Evolutionary conservation across 2,113 vertebrate genomes (phyloP).

Genomic region (Pelusios castaneus): DNA sequence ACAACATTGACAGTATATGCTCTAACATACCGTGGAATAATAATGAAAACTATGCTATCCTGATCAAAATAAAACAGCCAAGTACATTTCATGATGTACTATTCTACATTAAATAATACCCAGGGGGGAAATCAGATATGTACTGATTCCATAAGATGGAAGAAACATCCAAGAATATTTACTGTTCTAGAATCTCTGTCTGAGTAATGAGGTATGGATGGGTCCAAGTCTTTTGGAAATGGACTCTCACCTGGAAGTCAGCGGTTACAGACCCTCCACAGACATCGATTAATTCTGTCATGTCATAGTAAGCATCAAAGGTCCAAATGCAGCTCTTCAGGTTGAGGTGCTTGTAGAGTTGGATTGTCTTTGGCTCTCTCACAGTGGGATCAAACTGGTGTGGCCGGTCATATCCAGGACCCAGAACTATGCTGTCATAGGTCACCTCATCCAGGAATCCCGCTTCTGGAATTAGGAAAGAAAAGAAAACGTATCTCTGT

Average conservation of each 20-base stretch:
- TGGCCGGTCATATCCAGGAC: constrained; percentile 93
- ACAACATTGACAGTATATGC: not conserved
- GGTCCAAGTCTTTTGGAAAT: accelerated
- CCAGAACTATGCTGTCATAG: constrained; percentile 83
- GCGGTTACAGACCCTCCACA: constrained; percentile 95
- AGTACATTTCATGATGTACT: not conserved
- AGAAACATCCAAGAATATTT: accelerated
- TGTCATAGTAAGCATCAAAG: constrained; percentile 95
- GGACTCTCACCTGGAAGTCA: constrained; percentile 91
- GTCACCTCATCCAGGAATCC: constrained; percentile 91
- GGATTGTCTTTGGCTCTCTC: constrained; percentile 89
- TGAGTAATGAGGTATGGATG: accelerated
- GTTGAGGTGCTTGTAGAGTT: constrained; percentile 96
- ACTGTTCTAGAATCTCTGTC: not conserved
- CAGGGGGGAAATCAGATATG: accelerated
- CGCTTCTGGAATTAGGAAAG: constrained; percentile 78
- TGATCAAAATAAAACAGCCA: accelerated
- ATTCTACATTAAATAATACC: not conserved
- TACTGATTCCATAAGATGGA: not conserved
- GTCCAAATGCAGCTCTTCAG: constrained; percentile 99
- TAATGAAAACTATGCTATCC: not conserved
- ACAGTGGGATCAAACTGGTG: constrained; percentile 91
- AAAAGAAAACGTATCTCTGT: accelerated
- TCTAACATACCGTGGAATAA: not conserved
- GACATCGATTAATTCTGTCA: constrained; percentile 96